Base-by-base conservation (phyloP, 2,888 invertebrate genomes). In the Sussaba pulchella region DNA sequence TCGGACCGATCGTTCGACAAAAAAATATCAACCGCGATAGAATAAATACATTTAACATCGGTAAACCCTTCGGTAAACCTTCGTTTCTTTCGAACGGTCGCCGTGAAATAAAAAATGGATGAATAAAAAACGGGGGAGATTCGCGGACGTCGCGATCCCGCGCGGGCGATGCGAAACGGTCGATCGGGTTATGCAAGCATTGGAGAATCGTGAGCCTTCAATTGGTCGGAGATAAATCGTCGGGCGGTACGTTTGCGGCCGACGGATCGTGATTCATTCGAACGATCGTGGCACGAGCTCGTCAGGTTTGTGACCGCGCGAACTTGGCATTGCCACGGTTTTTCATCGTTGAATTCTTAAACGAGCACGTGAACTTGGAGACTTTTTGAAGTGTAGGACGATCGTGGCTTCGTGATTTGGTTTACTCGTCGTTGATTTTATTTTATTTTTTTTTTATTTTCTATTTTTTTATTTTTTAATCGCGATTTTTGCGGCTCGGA, bases 281-380 rank as follows among this genome's bases (percentile, higher is more conserved):
- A 63, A 63, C 52, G 52, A 66, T 57, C 19, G 64, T 70, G 79
- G 64, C 70, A 79, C 64, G 74, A 78, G 70, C 57, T 41, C 69
- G 57, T 26, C 36, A 66, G 64, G 41, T 66, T 74, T 80, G 50
- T 17, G 66, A 67, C 39, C 69, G 54, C 66, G 69, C 12, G 47
- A 64, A 64, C 63, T 31, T 52, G 61, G 43, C 52, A 59, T 61
- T 24, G 75, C 39, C 66, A 67, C 54, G 67, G 61, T 69, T 66
- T 36, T 3, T 45, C 54, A 17, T 31, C 2, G 47, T 26, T 43
- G 12, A 43, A n/a, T 52, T 72, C 72, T 80, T 67, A 80, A 69
- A 76, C 72, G 52, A 69, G 67, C 72, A 52, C 61, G 67, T 31
- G 31, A 5, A 6, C 31, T 6, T 31, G 31, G 31, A 31, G 6